Evolutionary conservation across 2,113 vertebrate genomes (phyloP).

Genomic region (Poeciliopsis prolifica): DNA sequence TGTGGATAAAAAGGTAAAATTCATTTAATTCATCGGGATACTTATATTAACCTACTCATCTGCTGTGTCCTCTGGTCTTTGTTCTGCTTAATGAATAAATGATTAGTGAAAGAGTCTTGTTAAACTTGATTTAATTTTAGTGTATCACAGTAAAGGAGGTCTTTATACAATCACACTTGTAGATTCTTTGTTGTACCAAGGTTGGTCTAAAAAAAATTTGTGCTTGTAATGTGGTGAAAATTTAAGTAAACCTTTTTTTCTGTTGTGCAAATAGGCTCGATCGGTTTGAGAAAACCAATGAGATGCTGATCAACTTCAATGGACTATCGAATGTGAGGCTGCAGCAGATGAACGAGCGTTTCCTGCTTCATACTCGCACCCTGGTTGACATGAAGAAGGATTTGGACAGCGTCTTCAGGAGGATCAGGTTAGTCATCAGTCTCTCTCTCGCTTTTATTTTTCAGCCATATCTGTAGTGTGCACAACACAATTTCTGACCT

Average conservation of each 20-base stretch:
- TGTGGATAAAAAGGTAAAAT: too few relatives aligned
- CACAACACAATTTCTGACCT: background rate
- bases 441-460: background rate
- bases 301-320: conserved; percentile 99
- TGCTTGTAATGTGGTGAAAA: too few relatives aligned
- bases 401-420: conserved; percentile 93
- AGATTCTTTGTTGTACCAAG: too few relatives aligned
- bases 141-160: too few relatives aligned
- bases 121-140: too few relatives aligned
- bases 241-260: background rate
- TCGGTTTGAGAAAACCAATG: conserved; percentile 98
- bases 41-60: too few relatives aligned
- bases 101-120: too few relatives aligned
- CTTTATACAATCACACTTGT: too few relatives aligned
- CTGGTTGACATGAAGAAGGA: conserved; percentile 98
- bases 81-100: too few relatives aligned
- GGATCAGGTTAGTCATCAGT: conserved; percentile 83
- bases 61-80: too few relatives aligned
- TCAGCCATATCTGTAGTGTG: background rate
- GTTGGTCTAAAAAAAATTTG: too few relatives aligned
- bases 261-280: conserved; percentile 84
- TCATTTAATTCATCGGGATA: too few relatives aligned
- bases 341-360: conserved; percentile 95
- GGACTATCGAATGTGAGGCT: conserved; percentile 89
- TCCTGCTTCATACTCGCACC: conserved; percentile 89